phyloP scores from a whole-genome alignment of 2,113 vertebrate species.

The Nematolebias whitei region DNA sequence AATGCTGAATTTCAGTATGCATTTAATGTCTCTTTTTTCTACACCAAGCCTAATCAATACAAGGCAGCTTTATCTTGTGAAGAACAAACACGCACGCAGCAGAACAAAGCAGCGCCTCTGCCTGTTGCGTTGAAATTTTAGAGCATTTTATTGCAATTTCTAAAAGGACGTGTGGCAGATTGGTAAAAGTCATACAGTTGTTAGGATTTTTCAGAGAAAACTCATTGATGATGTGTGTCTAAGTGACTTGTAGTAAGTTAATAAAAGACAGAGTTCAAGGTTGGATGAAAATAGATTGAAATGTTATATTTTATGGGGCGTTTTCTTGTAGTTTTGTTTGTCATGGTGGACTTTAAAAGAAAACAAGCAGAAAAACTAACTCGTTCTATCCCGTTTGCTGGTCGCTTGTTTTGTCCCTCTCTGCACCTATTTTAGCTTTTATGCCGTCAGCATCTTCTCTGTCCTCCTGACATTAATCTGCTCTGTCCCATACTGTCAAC shows the following conservation, averaged over 20 bases:
- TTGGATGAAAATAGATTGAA: neutral
- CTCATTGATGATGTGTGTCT: neutral
- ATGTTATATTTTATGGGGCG: neutral
- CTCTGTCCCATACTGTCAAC: slow-evolving; percentile 51
- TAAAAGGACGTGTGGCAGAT: slow-evolving; percentile 3
- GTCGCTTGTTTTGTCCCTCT: slow-evolving; percentile 25
- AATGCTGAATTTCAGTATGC: slow-evolving; percentile 81
- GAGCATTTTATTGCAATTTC: slow-evolving; percentile 15
- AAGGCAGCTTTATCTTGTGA: slow-evolving; percentile 64
- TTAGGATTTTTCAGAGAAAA: neutral
- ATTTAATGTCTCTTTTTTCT: slow-evolving; percentile 74
- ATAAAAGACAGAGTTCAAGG: too few species aligned
- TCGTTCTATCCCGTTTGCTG: slow-evolving; percentile 35
- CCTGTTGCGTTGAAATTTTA: slow-evolving; percentile 50
- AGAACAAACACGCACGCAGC: slow-evolving; percentile 55
- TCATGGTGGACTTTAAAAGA: neutral
- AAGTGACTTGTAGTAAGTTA: too few species aligned
- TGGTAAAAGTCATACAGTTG: neutral
- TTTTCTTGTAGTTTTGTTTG: neutral
- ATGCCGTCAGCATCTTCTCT: slow-evolving; percentile 38
- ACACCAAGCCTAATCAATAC: slow-evolving; percentile 73
- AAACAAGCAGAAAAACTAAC: slow-evolving; percentile 2
- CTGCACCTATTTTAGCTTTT: slow-evolving; percentile 29
- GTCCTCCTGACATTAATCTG: slow-evolving; percentile 54
- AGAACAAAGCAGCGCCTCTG: slow-evolving; percentile 47